Percentiles rank a stretch among this genome's conserved stretches.
These are phyloP conservation scores for Oxyscelio sp. DNA, from an alignment of 2,888 invertebrate genomes.

Conservation along the genomic window DNA sequence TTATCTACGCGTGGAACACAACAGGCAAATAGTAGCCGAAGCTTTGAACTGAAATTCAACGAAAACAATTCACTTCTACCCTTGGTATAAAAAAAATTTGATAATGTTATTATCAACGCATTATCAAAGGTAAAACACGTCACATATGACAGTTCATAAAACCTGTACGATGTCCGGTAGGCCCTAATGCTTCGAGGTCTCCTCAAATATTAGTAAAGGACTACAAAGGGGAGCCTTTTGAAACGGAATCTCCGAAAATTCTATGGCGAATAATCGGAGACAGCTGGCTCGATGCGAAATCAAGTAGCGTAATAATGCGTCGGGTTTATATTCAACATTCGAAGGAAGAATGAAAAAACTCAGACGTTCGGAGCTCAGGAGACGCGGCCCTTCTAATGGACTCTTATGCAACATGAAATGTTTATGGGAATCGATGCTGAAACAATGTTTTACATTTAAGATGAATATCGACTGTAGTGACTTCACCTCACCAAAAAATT, in stretches of 20 bases:
- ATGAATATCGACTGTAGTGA: too few relatives aligned
- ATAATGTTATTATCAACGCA: conserved; percentile 51
- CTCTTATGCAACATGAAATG: conserved; percentile 66
- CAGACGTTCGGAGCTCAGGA: conserved; percentile 66
- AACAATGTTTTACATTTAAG: too few relatives aligned
- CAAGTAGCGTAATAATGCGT: conserved; percentile 88
- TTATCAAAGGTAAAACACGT: conserved; percentile 52
- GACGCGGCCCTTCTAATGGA: conserved; percentile 63
- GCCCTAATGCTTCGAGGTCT: conserved; percentile 80
- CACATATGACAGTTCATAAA: conserved; percentile 64
- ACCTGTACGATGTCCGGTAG: conserved; percentile 77
- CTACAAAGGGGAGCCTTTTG: conserved; percentile 84
- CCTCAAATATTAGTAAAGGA: conserved; percentile 87
- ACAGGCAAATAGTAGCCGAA: background rate
- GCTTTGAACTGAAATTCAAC: background rate
- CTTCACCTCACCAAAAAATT: too few relatives aligned
- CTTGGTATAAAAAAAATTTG: background rate
- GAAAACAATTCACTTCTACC: background rate
- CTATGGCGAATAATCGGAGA: conserved; percentile 87
- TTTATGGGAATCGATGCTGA: too few relatives aligned
- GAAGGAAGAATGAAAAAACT: conserved; percentile 76
- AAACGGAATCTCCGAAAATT: conserved; percentile 84
- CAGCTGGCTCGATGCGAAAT: conserved; percentile 87
- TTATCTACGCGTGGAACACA: too few relatives aligned
- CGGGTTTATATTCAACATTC: conserved; percentile 75